Conservation (phyloP, 2,797 vertebrate species). For the Notamacropus eugenii region DNA sequence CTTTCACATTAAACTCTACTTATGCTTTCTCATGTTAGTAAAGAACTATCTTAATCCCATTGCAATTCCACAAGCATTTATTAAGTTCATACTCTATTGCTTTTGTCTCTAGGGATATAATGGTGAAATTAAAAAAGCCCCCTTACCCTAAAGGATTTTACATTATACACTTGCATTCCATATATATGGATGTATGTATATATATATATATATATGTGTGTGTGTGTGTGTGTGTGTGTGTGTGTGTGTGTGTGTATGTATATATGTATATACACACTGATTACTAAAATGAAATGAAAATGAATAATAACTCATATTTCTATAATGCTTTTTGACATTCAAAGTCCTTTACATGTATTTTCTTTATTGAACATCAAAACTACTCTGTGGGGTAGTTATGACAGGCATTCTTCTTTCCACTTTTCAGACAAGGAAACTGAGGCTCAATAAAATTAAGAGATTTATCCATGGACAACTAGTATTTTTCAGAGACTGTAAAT, state of each 20-base stretch:
- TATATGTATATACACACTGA: no score
- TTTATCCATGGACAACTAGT: neutral
- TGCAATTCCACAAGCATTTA: slow-evolving; percentile 17
- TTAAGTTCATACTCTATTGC: neutral
- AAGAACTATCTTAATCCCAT: neutral
- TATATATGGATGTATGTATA: neutral
- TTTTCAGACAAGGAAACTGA: neutral
- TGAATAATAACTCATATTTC: neutral
- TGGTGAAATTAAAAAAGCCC: slow-evolving; percentile 5
- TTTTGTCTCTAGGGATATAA: slow-evolving; percentile 16
- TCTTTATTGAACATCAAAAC: neutral
- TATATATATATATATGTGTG: no score
- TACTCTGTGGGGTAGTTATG: neutral
- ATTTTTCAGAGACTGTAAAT: neutral
- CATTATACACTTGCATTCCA: neutral
- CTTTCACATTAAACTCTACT: neutral
- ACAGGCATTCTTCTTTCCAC: neutral
- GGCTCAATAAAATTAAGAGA: neutral
- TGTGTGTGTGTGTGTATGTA: no score
- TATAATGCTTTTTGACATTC: neutral
- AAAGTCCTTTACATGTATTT: neutral
- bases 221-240: neutral
- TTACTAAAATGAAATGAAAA: neutral
- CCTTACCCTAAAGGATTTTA: neutral
- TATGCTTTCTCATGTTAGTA: neutral